Base-by-base conservation (phyloP, 2,113 vertebrate genomes). In the Pungitius pungitius region DNA sequence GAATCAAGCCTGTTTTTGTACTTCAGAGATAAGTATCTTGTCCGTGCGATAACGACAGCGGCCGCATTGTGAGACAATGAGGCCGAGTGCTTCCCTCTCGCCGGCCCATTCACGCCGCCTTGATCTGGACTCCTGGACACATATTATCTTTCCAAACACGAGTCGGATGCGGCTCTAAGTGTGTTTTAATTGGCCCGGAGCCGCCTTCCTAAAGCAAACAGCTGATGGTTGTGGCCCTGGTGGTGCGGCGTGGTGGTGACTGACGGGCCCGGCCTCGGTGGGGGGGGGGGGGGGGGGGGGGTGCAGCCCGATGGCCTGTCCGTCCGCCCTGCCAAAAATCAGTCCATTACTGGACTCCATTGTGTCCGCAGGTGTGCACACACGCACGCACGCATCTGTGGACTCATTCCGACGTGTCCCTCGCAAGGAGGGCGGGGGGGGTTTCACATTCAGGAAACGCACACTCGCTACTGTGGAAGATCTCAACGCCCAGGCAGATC, bases 101-200 rank as follows among this genome's bases (percentile, higher is more conserved):
- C 75, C 37, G 35, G 63, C 60, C 66, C 24, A 43, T 77, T 80
- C 59, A 24, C 47, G 70, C 59, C 40, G 60, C 55, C 80, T 86
- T 73, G 81, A 89, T n/a, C 87, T 83, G 84, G 80, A 79, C 81
- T 90, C 81, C 85, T 88, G 89, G 86, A 85, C 81, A 90, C 85
- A 93, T 89, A 91, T 95, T 95, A 94, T 94, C 93, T 93, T 83
- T 95, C 91, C 91, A 93, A 92, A 95, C 95, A 95, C 94, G 91
- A 91, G 93, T 93, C 69, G 93, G 90, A 93, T 88, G 86, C 84
- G 91, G 90, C 76, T 69, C 90, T 82, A 88, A 93, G 93, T 95
- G 94, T 96, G 93, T 97, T 98, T 96, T 93, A 90, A 94, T 97
- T 99, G 96, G 96, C 95, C 90, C 76, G 49, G 91, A 89, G 95